Evolutionary conservation across 2,888 invertebrate genomes (phyloP).

Genomic region (Tholera decimalis): DNA sequence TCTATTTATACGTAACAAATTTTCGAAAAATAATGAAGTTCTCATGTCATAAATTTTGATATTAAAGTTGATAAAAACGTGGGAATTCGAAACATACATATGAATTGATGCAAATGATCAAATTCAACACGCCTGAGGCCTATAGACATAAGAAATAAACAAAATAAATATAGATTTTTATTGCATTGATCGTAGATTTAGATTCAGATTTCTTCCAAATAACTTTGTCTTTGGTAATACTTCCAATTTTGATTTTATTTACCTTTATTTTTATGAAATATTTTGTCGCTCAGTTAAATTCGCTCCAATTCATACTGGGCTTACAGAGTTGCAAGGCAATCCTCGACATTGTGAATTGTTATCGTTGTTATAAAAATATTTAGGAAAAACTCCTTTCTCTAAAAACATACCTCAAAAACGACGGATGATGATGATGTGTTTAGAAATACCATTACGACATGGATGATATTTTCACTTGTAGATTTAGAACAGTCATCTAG

Average conservation of each 20-base stretch:
- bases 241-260: neutral
- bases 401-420: constrained; percentile 30
- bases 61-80: constrained; percentile 23
- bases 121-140: constrained; percentile 51
- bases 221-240: neutral
- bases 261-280: neutral
- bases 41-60: constrained; percentile 64
- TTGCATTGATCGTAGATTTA: constrained; percentile 43
- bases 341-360: constrained; percentile 25
- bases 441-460: constrained; percentile 39
- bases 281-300: neutral
- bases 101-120: constrained; percentile 30
- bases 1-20: constrained; percentile 60
- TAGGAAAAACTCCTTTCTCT: constrained; percentile 29
- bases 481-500: constrained; percentile 58
- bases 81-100: constrained; percentile 36
- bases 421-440: constrained; percentile 30
- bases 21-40: constrained; percentile 53
- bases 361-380: constrained; percentile 33
- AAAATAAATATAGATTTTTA: constrained; percentile 32
- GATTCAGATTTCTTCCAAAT: constrained; percentile 45
- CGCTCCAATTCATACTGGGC: neutral
- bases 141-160: constrained; percentile 49
- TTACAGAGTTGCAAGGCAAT: constrained; percentile 16
- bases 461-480: constrained; percentile 43